Conservation (phyloP, 2,888 invertebrate genomes). For the Drosophila ustulata region DNA sequence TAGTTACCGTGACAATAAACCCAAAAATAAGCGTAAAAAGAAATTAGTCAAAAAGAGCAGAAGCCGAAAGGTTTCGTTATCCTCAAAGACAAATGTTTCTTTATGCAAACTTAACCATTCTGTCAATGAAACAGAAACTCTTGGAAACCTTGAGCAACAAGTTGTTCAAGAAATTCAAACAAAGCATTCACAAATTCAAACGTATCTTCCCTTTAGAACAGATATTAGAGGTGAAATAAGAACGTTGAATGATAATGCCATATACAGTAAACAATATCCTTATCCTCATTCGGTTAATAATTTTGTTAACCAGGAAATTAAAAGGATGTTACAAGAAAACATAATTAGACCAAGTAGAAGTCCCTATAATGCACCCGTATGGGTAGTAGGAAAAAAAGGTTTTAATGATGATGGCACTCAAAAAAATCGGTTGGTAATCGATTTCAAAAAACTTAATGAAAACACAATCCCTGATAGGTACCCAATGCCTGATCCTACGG, state of each 20-base stretch:
- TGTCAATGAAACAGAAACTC: not conserved
- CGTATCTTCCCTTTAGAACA: not conserved
- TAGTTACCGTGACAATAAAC: too few species aligned
- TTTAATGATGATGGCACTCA: not conserved
- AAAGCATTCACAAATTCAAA: not conserved
- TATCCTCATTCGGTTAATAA: not conserved
- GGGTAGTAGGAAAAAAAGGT: not conserved
- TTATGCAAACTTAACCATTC: not conserved
- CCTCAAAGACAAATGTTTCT: not conserved
- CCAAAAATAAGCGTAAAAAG: too few species aligned
- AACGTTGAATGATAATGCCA: not conserved
- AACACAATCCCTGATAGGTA: not conserved
- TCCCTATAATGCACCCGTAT: not conserved
- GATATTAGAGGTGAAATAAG: not conserved
- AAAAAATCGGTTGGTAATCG: not conserved
- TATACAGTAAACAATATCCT: not conserved
- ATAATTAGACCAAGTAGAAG: not conserved
- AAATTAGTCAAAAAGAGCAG: too few species aligned
- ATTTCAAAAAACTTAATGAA: not conserved
- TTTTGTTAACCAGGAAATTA: too few species aligned
- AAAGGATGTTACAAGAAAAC: not conserved
- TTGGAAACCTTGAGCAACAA: not conserved
- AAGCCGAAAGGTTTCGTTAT: too few species aligned
- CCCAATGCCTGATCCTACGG: not conserved
- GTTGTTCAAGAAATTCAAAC: not conserved